Base-by-base conservation (phyloP, 2,888 invertebrate species). In the Tiliacea aurago region DNA sequence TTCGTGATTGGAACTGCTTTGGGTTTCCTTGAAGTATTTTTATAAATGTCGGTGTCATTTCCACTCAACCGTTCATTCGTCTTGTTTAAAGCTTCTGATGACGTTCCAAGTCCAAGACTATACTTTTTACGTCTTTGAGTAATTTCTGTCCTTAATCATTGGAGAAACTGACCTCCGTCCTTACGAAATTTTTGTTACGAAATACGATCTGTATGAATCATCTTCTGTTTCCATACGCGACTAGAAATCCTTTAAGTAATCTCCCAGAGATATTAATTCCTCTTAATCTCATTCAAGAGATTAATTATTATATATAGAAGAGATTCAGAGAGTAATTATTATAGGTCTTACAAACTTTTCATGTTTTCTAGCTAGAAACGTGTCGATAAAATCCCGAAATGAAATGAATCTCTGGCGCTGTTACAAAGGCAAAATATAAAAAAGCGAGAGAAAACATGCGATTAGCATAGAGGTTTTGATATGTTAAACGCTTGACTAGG, bases 81-180 rank as follows among this genome's bases (percentile, higher is more conserved):
- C 33, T 74, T 56, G 37, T 56, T 56, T 64, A 43, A 59, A 20
- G 47, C 18, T 45, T 49, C 53, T 45, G 37, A 20, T 37, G 63
- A 23, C 23, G 59, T 49, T 49, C 20, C 3, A 33, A 56, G 23
- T 47, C 20, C 4, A 33, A 56, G 41, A 66, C 43, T 11, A 49
- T 55, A 45, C n/a, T 62, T 62, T 75, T 76, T 15, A 43, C 23
- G 20, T 65, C 4, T 68, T 28, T 53, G 63, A 68, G 55, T 71
- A 69, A 84, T 81, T 69, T 69, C 37, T 23, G 41, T 45, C 49
- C 33, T 73, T 62, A 49, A 71, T 83, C 53, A 69, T 82, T 77
- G 4, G 18, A 41, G 53, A 55, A 62, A 37, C 43, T 68, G 56
- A 51, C 58, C 53, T 49, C 15, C 6, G 43, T 65, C 70, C 28